These are phyloP conservation scores for Drosophila melanosoma DNA, from an alignment of 2,888 invertebrate genomes.

Conservation along the genomic window DNA sequence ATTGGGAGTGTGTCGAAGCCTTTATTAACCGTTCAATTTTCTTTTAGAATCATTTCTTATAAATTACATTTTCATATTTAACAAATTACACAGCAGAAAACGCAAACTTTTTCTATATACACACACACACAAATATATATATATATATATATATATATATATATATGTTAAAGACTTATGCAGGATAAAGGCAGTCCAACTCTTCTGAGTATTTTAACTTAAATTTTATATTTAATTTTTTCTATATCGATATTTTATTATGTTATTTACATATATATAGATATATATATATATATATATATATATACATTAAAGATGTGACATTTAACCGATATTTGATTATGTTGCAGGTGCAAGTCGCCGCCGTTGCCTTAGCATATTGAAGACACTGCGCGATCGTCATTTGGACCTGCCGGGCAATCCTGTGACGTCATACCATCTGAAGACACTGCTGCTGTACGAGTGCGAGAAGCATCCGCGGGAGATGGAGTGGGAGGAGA, in stretches of 20 bases:
- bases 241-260: not conserved
- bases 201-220: not conserved
- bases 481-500: slow-evolving; percentile 97
- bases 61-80: not conserved
- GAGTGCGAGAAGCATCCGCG: slow-evolving; percentile 98
- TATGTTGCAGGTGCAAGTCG: slow-evolving; percentile 89
- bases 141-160: not conserved
- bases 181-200: not conserved
- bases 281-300: not conserved
- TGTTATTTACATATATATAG: too few species aligned
- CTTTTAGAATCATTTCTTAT: too few species aligned
- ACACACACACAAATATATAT: not conserved
- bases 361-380: slow-evolving; percentile 93
- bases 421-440: slow-evolving; percentile 96
- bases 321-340: not conserved
- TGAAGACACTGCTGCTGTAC: slow-evolving; percentile 95
- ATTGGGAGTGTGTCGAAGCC: not conserved
- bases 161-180: not conserved
- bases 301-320: not conserved
- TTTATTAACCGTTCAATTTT: not conserved
- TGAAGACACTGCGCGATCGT: slow-evolving; percentile 95
- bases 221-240: not conserved
- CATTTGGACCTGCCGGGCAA: slow-evolving; percentile 95
- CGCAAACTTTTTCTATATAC: not conserved
- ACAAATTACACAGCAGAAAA: not conserved